These are phyloP conservation scores for Pantala flavescens DNA, from an alignment of 1,140 invertebrate genomes.

Conservation along the genomic window DNA sequence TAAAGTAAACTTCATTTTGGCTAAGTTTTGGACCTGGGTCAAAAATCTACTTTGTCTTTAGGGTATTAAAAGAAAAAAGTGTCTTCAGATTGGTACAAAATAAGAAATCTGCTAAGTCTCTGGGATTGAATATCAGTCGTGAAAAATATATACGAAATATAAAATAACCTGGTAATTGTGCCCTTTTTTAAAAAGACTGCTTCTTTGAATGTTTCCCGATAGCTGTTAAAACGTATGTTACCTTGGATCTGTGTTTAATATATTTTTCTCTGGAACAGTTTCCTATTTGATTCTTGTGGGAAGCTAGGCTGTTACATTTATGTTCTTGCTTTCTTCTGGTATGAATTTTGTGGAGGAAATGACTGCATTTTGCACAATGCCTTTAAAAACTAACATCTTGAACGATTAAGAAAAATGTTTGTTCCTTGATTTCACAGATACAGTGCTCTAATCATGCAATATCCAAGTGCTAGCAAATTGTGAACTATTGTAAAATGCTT, in stretches of 20 bases:
- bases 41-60: too few species aligned
- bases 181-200: neutral
- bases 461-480: constrained; percentile 6
- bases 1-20: neutral
- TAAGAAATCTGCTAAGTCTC: too few species aligned
- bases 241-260: neutral
- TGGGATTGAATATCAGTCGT: too few species aligned
- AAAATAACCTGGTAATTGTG: too few species aligned
- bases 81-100: too few species aligned
- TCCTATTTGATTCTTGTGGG: neutral
- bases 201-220: neutral
- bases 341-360: neutral
- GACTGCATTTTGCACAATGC: constrained; percentile 8
- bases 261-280: neutral
- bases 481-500: constrained; percentile 1
- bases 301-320: neutral
- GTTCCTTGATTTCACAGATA: constrained; percentile 10
- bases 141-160: too few species aligned
- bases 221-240: neutral
- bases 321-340: neutral
- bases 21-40: too few species aligned
- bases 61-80: too few species aligned
- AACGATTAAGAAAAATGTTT: neutral
- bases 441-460: neutral
- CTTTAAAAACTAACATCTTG: neutral